These are phyloP conservation scores for Gymnodraco acuticeps DNA, from an alignment of 2,797 vertebrate genomes.

Conservation along the genomic window DNA sequence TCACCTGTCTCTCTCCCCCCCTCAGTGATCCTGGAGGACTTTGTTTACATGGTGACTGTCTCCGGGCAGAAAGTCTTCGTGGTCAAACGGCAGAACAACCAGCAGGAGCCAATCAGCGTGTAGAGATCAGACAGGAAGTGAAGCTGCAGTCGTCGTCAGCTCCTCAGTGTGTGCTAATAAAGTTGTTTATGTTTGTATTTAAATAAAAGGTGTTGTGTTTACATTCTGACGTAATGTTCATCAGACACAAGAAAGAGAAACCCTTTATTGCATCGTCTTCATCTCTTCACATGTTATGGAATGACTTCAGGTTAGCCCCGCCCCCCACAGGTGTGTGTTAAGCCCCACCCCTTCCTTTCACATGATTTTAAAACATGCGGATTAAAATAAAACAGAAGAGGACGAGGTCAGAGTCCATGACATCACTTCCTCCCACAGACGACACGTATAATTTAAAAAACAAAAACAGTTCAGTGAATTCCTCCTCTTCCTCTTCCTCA, in stretches of 20 bases:
- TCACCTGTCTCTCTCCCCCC: background rate
- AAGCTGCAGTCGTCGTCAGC: background rate
- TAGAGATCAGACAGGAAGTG: conserved; percentile 57
- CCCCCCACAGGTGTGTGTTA: conserved; percentile 19
- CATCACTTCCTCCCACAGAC: conserved; percentile 78
- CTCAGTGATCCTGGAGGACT: conserved; percentile 93
- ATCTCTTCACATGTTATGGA: conserved; percentile 69
- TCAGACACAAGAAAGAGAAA: conserved; percentile 52
- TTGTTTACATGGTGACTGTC: conserved; percentile 89
- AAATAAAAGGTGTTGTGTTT: too few species aligned
- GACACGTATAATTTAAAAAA: conserved; percentile 79
- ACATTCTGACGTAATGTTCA: too few species aligned
- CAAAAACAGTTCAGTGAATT: conserved; percentile 53
- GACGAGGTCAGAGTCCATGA: conserved; percentile 79
- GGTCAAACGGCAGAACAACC: conserved; percentile 92
- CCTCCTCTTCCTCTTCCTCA: conserved; percentile 61
- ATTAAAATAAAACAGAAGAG: conserved; percentile 74
- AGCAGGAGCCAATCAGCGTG: conserved; percentile 86
- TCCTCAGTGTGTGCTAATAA: background rate
- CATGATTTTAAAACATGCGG: conserved; percentile 77
- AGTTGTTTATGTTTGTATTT: too few species aligned
- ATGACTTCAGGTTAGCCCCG: conserved; percentile 49
- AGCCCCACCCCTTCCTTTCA: conserved; percentile 45
- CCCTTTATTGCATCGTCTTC: conserved; percentile 81
- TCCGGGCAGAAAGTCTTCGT: conserved; percentile 94